phyloP scores from a whole-genome alignment of 2,888 invertebrate species.

The Sminthurides aquaticus region DNA sequence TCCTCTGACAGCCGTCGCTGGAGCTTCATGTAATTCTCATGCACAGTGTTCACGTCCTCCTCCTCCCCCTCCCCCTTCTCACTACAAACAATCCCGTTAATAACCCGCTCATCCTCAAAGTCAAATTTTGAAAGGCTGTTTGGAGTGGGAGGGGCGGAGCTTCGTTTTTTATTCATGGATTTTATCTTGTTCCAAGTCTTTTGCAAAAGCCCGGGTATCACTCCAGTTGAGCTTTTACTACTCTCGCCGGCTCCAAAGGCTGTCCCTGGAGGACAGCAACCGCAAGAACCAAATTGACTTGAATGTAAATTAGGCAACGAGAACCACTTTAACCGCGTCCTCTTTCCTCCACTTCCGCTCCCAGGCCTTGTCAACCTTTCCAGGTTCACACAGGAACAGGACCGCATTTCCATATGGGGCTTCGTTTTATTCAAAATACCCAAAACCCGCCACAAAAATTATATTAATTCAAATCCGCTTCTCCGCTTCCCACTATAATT shows the following conservation, averaged over 20 bases:
- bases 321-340: neutral
- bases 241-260: neutral
- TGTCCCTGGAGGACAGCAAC: neutral
- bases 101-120: constrained; percentile 22
- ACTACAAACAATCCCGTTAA: neutral
- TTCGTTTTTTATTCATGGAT: constrained; percentile 30
- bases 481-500: too few relatives aligned
- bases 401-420: neutral
- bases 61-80: neutral
- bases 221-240: neutral
- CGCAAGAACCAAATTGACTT: neutral
- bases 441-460: neutral
- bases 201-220: constrained; percentile 26
- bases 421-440: neutral
- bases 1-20: constrained; percentile 37
- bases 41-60: constrained; percentile 31
- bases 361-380: neutral
- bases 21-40: constrained; percentile 34
- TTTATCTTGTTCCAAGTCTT: constrained; percentile 42
- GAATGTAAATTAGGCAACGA: neutral
- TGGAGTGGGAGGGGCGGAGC: constrained; percentile 33
- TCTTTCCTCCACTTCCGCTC: neutral
- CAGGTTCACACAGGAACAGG: neutral
- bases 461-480: neutral
- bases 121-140: constrained; percentile 27